These are phyloP conservation scores for Ypsolopha scabrella DNA, from an alignment of 2,888 invertebrate genomes.

Conservation along the genomic window DNA sequence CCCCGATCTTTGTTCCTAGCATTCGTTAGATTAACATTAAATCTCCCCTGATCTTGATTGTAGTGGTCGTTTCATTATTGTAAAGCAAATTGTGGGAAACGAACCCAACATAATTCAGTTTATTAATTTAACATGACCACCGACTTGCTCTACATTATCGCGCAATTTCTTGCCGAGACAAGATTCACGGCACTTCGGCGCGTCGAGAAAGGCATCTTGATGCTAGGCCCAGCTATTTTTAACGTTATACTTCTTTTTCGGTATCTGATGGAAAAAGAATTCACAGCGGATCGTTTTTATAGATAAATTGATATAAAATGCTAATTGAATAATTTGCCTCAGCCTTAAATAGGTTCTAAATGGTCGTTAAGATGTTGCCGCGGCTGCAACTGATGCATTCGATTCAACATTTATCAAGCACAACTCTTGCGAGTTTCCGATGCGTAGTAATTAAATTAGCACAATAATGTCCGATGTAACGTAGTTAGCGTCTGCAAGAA, in stretches of 20 bases:
- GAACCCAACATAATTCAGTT: not conserved
- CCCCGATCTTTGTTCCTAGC: constrained; percentile 43
- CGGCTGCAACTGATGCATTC: not conserved
- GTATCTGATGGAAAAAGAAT: not conserved
- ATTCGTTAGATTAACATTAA: constrained; percentile 54
- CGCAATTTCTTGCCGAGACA: not conserved
- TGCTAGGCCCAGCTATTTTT: not conserved
- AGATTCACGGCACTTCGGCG: not conserved
- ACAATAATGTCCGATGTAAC: constrained; percentile 19
- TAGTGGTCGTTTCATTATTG: constrained; percentile 23
- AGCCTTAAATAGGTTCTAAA: not conserved
- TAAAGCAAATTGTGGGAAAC: not conserved
- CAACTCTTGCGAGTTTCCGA: not conserved
- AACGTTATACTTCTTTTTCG: not conserved
- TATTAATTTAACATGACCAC: not conserved
- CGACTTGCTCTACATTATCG: not conserved
- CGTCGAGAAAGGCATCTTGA: not conserved
- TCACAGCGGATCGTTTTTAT: not conserved
- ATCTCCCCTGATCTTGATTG: constrained; percentile 45
- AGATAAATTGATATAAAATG: constrained; percentile 1
- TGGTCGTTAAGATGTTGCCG: not conserved
- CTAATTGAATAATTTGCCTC: constrained; percentile 2
- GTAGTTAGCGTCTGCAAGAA: constrained; percentile 16
- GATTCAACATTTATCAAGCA: constrained; percentile 1
- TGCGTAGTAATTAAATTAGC: constrained; percentile 20